phyloP scores from a whole-genome alignment of 1,140 invertebrate genomes.

The Drosophila mojavensis region DNA sequence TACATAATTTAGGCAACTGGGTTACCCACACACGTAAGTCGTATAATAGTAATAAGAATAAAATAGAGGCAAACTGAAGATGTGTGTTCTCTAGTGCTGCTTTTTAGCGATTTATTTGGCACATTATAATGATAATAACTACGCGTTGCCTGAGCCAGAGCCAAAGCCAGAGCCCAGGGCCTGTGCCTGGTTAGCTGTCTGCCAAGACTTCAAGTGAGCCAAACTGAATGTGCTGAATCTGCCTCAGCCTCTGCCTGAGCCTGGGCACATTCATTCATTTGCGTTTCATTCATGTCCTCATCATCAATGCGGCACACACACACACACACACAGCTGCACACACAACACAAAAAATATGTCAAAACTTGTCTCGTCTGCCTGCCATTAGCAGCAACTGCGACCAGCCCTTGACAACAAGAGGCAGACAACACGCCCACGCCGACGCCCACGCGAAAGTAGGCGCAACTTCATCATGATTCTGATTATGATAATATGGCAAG shows the following conservation, averaged over 20 bases:
- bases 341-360: slow-evolving; percentile 69
- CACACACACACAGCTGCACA: slow-evolving; percentile 25
- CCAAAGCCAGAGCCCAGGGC: neutral
- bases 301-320: slow-evolving; percentile 44
- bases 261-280: slow-evolving; percentile 70
- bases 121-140: slow-evolving; percentile 59
- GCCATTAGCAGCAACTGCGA: slow-evolving; percentile 62
- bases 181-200: neutral
- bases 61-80: slow-evolving; percentile 20
- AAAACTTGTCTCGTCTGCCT: slow-evolving; percentile 82
- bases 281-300: slow-evolving; percentile 77
- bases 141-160: slow-evolving; percentile 31
- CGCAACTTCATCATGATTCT: slow-evolving; percentile 46
- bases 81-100: slow-evolving; percentile 39
- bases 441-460: slow-evolving; percentile 45
- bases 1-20: slow-evolving; percentile 40
- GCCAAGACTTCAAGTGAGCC: neutral
- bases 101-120: slow-evolving; percentile 19
- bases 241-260: slow-evolving; percentile 4
- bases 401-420: slow-evolving; percentile 57
- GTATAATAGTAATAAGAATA: slow-evolving; percentile 5
- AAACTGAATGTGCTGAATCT: neutral
- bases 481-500: slow-evolving; percentile 40
- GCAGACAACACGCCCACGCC: slow-evolving; percentile 56
- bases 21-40: slow-evolving; percentile 50